Percentiles rank a stretch among this genome's conserved stretches.
Evolutionary conservation across 2,888 invertebrate genomes (phyloP).

Genomic region (Nomada lathburiana): DNA sequence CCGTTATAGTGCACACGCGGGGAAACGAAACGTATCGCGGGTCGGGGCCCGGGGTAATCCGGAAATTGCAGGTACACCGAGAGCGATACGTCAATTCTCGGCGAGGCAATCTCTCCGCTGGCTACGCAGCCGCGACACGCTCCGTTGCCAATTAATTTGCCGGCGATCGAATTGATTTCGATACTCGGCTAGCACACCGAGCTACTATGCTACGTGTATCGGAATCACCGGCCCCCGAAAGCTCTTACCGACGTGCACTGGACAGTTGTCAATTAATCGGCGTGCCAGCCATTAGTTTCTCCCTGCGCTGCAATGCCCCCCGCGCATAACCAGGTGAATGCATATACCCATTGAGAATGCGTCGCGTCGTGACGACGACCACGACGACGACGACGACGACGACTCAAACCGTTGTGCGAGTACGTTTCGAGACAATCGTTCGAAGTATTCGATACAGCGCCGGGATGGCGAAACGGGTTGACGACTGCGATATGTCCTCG

Average conservation of each 20-base stretch:
- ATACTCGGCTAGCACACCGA: slow-evolving; percentile 48
- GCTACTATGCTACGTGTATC: slow-evolving; percentile 43
- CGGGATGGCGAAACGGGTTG: background rate
- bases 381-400: background rate
- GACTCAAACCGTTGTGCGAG: slow-evolving; percentile 28
- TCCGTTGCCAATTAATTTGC: slow-evolving; percentile 65
- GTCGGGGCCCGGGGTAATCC: slow-evolving; percentile 29
- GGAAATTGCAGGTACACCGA: slow-evolving; percentile 52
- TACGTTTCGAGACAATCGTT: slow-evolving; percentile 31
- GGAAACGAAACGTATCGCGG: slow-evolving; percentile 26
- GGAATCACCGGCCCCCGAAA: slow-evolving; percentile 48
- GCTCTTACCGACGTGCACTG: slow-evolving; percentile 52
- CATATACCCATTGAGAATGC: slow-evolving; percentile 48
- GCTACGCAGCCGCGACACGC: slow-evolving; percentile 51
- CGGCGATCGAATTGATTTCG: slow-evolving; percentile 61
- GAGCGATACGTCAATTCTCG: slow-evolving; percentile 59
- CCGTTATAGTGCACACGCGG: background rate
- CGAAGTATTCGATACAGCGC: slow-evolving; percentile 27
- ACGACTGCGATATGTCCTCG: too few species aligned
- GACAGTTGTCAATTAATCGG: slow-evolving; percentile 66
- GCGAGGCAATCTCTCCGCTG: slow-evolving; percentile 44
- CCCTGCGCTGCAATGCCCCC: slow-evolving; percentile 30
- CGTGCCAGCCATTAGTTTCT: slow-evolving; percentile 55
- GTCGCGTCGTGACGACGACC: slow-evolving; percentile 17
- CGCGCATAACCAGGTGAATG: slow-evolving; percentile 43